Evolutionary conservation across 2,113 vertebrate species (phyloP), one percentile per base, ranked within the genome.

Genomic region (Vidua chalybeata): DNA sequence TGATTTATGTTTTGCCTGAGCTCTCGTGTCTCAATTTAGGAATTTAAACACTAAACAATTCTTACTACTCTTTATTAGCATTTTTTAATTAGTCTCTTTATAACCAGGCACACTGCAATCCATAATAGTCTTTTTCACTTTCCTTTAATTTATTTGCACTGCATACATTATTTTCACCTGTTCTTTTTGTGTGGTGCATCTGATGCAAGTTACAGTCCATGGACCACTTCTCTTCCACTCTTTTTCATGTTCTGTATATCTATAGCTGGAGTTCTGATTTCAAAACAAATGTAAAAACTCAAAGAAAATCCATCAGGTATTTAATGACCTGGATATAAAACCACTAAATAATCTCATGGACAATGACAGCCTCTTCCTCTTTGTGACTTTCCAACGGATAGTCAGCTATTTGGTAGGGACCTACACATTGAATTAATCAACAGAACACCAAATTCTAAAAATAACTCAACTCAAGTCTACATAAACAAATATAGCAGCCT

Each of bases 1-100:
- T 91, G 87, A 94, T 92, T 95, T 90, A 75, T 90, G 76, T 35
- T 93, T 93, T 73, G 22, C n/a, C 66, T 55, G 31, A 81, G 35
- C 28, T 93, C 67, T 81, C 51, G 52, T 66, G 68, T 77, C 52
- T 88, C 83, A 68, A 22, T 80, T 84, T 86, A 78, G 43, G 52
- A 92, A 93, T 73, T 90, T 89, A 78, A 95, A 90, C 41, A 68
- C 58, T 75, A 88, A 41, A 63, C 11, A 74, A 78, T 81, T 72
- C 73, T 84, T 87, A 68, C 27, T 30, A 49, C 9, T 55, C 85
- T 85, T 90, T 69, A 66, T 72, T 77, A 74, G 74, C 59, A 77
- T 85, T 95, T 94, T 89, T 87, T 33, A 86, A 94, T 58, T 64
- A 82, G 31, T 76, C 41, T 91, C 43, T 59, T 72, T 43, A 95